Evolutionary conservation across 2,888 invertebrate genomes (phyloP).

Genomic region (Pachydiplax longipennis): DNA sequence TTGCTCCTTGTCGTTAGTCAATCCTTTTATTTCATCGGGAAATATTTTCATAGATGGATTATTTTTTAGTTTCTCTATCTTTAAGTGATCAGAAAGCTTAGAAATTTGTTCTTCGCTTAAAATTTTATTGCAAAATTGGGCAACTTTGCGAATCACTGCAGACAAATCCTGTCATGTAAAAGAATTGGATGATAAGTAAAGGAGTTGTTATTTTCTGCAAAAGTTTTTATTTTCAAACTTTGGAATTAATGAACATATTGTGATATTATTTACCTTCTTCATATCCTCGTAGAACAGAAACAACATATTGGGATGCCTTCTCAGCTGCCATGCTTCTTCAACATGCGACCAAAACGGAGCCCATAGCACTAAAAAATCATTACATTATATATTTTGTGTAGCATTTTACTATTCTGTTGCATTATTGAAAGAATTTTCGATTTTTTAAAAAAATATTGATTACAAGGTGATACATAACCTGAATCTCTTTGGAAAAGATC

Average conservation of each 20-base stretch:
- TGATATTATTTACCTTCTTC: neutral
- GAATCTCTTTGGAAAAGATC: slow-evolving; percentile 26
- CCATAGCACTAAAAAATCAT: neutral
- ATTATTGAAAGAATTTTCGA: too few species aligned
- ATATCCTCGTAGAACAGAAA: slow-evolving; percentile 45
- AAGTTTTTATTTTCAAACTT: neutral
- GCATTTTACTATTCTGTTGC: neutral
- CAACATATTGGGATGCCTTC: slow-evolving; percentile 17
- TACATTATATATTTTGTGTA: too few species aligned
- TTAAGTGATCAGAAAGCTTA: slow-evolving; percentile 73
- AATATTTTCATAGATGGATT: slow-evolving; percentile 79
- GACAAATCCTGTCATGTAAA: neutral
- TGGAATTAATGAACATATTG: neutral
- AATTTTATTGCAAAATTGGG: slow-evolving; percentile 58
- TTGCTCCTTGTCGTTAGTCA: slow-evolving; percentile 66
- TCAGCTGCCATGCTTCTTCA: slow-evolving; percentile 31
- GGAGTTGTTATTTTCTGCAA: neutral
- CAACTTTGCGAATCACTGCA: slow-evolving; percentile 56
- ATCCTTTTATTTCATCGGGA: slow-evolving; percentile 68
- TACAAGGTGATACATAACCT: neutral
- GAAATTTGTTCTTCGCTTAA: slow-evolving; percentile 65
- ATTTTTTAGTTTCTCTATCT: slow-evolving; percentile 81
- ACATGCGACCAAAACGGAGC: slow-evolving; percentile 31
- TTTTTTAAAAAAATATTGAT: too few species aligned
- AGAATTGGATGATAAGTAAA: neutral